Conservation (phyloP, 2,888 invertebrate species). For the Carabus problematicus region DNA sequence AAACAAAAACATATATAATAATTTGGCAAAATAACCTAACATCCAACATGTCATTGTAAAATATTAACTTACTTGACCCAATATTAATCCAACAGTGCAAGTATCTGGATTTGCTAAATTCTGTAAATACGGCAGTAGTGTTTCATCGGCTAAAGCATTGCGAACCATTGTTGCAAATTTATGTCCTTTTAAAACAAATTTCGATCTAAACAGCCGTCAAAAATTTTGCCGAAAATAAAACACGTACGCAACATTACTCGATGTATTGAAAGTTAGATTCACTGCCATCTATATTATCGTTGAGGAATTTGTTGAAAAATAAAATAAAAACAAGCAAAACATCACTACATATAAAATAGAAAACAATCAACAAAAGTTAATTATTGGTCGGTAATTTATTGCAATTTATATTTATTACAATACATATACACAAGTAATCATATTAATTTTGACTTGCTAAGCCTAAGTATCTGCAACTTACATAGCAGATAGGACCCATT, state of each 20-base stretch:
- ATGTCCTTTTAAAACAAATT: conserved; percentile 47
- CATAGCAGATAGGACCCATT: too few relatives aligned
- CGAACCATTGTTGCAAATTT: conserved; percentile 66
- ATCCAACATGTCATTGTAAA: neutral
- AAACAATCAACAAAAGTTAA: too few relatives aligned
- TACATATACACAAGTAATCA: too few relatives aligned
- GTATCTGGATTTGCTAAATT: conserved; percentile 68
- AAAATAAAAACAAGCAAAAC: too few relatives aligned
- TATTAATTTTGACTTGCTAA: too few relatives aligned
- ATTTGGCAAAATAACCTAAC: too few relatives aligned
- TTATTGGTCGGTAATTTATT: too few relatives aligned
- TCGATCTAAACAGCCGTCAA: conserved; percentile 31
- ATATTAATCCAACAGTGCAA: conserved; percentile 76
- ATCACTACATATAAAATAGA: too few relatives aligned
- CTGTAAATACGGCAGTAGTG: conserved; percentile 71
- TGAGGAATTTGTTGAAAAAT: too few relatives aligned
- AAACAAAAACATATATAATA: too few relatives aligned
- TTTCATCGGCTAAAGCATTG: conserved; percentile 73
- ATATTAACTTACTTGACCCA: conserved; percentile 73
- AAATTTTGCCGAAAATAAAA: conserved; percentile 27
- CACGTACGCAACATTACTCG: conserved; percentile 27
- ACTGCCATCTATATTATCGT: neutral
- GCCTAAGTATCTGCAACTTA: too few relatives aligned
- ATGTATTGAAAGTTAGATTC: conserved; percentile 25
- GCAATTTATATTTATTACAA: too few relatives aligned